Percentiles rank a stretch among this genome's conserved stretches.
Evolutionary conservation across 2,797 vertebrate species (phyloP).

Genomic region (Allobates femoralis): DNA sequence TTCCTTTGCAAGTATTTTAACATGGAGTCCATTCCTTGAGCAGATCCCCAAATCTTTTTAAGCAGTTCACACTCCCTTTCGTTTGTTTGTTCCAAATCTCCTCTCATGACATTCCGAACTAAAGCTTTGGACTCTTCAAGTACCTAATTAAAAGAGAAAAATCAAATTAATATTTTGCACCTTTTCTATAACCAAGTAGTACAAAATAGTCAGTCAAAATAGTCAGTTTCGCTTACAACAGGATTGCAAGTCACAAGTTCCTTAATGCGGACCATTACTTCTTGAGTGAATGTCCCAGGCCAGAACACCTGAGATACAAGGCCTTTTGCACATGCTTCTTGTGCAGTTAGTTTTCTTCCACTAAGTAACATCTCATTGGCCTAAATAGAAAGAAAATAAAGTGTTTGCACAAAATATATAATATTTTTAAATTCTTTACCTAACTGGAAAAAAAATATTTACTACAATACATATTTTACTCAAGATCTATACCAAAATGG

Average conservation of each 20-base stretch:
- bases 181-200: not conserved
- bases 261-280: conserved; percentile 94
- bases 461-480: not conserved
- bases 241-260: conserved; percentile 92
- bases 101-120: conserved; percentile 87
- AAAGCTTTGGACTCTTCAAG: conserved; percentile 95
- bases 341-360: conserved; percentile 92
- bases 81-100: conserved; percentile 91
- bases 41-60: conserved; percentile 94
- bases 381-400: conserved; percentile 74
- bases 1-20: conserved; percentile 92
- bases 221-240: conserved; percentile 79
- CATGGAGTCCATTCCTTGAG: conserved; percentile 95
- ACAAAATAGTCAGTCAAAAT: too few relatives aligned
- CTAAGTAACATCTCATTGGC: conserved; percentile 96
- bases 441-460: not conserved
- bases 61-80: conserved; percentile 95
- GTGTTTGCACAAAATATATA: not conserved
- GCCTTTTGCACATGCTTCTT: conserved; percentile 95
- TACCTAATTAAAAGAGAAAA: conserved; percentile 76
- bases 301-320: conserved; percentile 97
- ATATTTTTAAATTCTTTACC: not conserved
- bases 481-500: not conserved
- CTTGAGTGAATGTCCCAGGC: conserved; percentile 95
- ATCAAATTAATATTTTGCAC: conserved; percentile 29